A percentile compares a stretch with the other conserved stretches of the same genome.
Conservation (phyloP, 2,888 invertebrate species). For the Liopterus haemorrhoidalis region DNA sequence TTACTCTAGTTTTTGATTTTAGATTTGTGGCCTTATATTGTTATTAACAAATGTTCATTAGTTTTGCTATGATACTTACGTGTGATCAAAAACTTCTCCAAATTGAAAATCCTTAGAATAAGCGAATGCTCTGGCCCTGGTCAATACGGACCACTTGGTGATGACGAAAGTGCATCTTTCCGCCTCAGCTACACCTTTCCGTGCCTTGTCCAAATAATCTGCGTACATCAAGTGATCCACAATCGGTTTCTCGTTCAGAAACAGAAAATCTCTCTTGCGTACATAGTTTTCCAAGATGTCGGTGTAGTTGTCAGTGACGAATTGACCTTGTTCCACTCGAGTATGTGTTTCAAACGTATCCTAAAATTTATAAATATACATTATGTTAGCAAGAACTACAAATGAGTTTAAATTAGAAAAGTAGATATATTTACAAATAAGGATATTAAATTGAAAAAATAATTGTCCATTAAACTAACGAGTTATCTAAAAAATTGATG, state of each 20-base stretch:
- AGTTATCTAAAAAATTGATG: too few relatives aligned
- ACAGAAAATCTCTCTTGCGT: conserved; percentile 49
- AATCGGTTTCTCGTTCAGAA: conserved; percentile 64
- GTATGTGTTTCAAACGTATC: conserved; percentile 8
- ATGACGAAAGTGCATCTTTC: conserved; percentile 72
- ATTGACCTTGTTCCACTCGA: conserved; percentile 26
- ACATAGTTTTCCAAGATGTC: conserved; percentile 47
- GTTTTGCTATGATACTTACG: conserved; percentile 50
- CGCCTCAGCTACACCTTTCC: conserved; percentile 52
- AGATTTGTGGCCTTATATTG: conserved; percentile 1
- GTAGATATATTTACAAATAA: too few relatives aligned
- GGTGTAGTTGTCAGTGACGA: conserved; percentile 41
- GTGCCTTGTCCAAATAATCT: conserved; percentile 61
- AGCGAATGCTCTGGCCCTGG: conserved; percentile 64
- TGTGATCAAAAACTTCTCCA: conserved; percentile 57
- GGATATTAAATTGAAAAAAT: too few relatives aligned
- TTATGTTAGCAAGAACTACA: too few relatives aligned
- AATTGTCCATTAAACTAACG: too few relatives aligned
- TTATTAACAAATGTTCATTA: neutral
- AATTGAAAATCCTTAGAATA: conserved; percentile 60
- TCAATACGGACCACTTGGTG: conserved; percentile 62
- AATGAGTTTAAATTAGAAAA: too few relatives aligned
- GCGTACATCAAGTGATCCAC: conserved; percentile 64
- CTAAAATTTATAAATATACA: too few relatives aligned
- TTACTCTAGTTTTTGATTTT: neutral